phyloP scores from a whole-genome alignment of 2,797 vertebrate genomes.

The Gymnothorax javanicus region DNA sequence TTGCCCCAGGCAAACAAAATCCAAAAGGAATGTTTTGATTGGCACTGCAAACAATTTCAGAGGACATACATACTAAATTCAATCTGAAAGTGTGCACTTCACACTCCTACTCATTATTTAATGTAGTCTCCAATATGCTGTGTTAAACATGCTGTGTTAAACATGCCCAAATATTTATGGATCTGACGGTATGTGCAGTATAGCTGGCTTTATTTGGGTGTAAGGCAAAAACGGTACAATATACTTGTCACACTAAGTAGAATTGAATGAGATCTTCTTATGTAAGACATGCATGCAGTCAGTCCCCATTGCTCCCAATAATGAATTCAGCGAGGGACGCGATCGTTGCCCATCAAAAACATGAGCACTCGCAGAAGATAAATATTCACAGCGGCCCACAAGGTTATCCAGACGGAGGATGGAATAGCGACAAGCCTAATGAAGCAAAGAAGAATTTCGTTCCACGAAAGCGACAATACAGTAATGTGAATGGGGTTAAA shows the following conservation, averaged over 20 bases:
- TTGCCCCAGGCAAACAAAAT: too few species aligned
- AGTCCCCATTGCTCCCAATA: neutral
- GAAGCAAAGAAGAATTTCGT: conserved; percentile 82
- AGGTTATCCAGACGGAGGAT: conserved; percentile 69
- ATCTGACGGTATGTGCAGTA: neutral
- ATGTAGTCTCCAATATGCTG: too few species aligned
- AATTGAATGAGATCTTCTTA: neutral
- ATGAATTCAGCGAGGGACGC: neutral
- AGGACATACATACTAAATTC: too few species aligned
- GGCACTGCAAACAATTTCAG: too few species aligned
- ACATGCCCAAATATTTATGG: too few species aligned
- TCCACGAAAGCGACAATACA: conserved; percentile 78
- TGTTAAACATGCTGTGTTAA: too few species aligned
- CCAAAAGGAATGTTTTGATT: too few species aligned
- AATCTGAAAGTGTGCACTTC: too few species aligned
- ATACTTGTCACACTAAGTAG: neutral
- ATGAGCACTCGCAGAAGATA: neutral
- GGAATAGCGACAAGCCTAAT: conserved; percentile 83
- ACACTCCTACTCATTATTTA: too few species aligned
- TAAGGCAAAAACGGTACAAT: neutral
- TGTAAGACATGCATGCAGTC: neutral
- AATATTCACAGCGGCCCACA: conserved; percentile 70
- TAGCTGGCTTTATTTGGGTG: neutral
- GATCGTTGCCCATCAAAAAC: neutral
- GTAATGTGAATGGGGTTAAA: conserved; percentile 71